Percentiles rank a stretch among this genome's conserved stretches.
phyloP scores from a whole-genome alignment of 2,797 vertebrate species.

The Rhynchonycteris naso region DNA sequence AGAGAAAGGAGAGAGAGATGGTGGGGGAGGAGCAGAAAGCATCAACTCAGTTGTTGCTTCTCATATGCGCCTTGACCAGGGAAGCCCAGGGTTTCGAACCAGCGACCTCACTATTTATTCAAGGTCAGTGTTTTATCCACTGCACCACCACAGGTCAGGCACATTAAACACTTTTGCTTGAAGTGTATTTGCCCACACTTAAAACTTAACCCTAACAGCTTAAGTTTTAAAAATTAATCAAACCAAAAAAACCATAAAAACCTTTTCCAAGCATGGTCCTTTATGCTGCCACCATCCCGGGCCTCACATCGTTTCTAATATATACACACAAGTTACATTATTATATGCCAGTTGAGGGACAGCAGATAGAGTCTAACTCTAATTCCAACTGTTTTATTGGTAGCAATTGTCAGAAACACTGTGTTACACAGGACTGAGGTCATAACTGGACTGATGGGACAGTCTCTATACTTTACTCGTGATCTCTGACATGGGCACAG shows the following conservation, averaged over 20 bases:
- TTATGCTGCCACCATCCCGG: neutral
- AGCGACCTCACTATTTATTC: too few relatives aligned
- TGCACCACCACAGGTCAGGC: too few relatives aligned
- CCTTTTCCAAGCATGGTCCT: neutral
- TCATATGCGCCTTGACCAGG: too few relatives aligned
- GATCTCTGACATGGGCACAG: neutral
- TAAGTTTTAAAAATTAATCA: neutral
- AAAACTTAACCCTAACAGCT: neutral
- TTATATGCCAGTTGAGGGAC: neutral
- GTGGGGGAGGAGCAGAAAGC: too few relatives aligned
- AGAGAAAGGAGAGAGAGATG: too few relatives aligned
- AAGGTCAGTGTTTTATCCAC: too few relatives aligned
- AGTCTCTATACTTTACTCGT: neutral
- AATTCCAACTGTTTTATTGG: neutral
- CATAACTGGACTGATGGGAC: neutral
- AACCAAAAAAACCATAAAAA: neutral
- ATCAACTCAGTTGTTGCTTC: too few relatives aligned
- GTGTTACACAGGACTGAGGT: neutral
- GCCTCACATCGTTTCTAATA: neutral
- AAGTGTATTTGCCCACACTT: slow-evolving; percentile 23
- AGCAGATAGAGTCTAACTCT: neutral
- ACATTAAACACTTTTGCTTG: neutral
- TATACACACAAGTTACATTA: neutral
- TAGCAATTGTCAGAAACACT: neutral
- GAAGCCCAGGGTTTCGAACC: too few relatives aligned